Evolutionary conservation across 2,888 invertebrate species (phyloP).

Genomic region (Xestia xanthographa): DNA sequence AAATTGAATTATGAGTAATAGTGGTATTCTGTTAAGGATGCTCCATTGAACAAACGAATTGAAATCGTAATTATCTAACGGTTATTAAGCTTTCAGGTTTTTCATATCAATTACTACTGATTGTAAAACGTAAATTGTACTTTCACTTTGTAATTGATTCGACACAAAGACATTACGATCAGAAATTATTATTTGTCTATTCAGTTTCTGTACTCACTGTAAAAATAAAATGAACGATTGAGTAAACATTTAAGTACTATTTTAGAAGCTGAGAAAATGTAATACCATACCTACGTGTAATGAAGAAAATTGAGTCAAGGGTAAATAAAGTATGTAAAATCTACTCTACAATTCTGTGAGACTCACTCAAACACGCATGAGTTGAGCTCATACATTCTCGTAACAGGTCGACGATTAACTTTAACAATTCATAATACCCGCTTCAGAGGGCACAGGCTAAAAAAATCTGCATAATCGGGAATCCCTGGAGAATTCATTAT

Average conservation of each 20-base stretch:
- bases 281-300: not conserved
- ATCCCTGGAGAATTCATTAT: slow-evolving; percentile 85
- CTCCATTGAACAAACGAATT: not conserved
- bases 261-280: not conserved
- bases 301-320: slow-evolving; percentile 6
- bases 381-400: slow-evolving; percentile 34
- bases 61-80: not conserved
- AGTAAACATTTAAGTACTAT: not conserved
- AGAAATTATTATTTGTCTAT: not conserved
- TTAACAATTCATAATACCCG: slow-evolving; percentile 71
- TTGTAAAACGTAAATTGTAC: not conserved
- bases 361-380: slow-evolving; percentile 33
- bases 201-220: not conserved
- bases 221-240: not conserved
- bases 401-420: slow-evolving; percentile 52
- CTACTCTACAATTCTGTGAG: slow-evolving; percentile 46
- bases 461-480: slow-evolving; percentile 84
- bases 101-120: not conserved
- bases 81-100: not conserved
- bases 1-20: slow-evolving; percentile 67
- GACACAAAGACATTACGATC: not conserved
- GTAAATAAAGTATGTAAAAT: slow-evolving; percentile 30
- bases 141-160: not conserved
- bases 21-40: slow-evolving; percentile 59
- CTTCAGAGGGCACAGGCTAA: slow-evolving; percentile 68